phyloP scores from a whole-genome alignment of 1,140 invertebrate species.

The Habropoda laboriosa region DNA sequence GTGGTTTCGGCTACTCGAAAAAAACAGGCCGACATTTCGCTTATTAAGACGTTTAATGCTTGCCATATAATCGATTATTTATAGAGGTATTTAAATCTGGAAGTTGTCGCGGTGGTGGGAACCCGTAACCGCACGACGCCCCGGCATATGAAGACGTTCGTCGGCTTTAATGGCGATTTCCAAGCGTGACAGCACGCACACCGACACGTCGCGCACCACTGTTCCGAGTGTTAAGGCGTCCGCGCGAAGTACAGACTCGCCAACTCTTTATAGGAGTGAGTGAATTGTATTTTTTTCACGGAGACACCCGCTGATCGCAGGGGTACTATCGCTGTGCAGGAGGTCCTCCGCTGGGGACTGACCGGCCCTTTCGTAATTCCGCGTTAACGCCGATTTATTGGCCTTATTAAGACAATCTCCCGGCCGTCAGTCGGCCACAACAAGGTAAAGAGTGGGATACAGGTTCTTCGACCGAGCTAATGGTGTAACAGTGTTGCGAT shows the following conservation, averaged over 20 bases:
- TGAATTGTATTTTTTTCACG: conserved; percentile 56
- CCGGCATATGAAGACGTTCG: conserved; percentile 69
- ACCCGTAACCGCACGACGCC: conserved; percentile 32
- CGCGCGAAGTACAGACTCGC: conserved; percentile 1
- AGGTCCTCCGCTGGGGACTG: conserved; percentile 53
- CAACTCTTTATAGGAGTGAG: conserved; percentile 59
- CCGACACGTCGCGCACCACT: not conserved
- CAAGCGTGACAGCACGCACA: conserved; percentile 35
- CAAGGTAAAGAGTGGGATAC: conserved; percentile 22
- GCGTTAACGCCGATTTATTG: conserved; percentile 68
- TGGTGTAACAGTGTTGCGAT: conserved; percentile 12
- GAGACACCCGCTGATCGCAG: conserved; percentile 69
- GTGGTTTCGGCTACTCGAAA: conserved; percentile 56
- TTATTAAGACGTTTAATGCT: conserved; percentile 74
- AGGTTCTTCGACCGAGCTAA: not conserved
- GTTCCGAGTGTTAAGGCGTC: no score
- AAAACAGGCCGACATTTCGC: conserved; percentile 61
- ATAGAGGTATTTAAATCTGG: conserved; percentile 72
- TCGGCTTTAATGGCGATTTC: conserved; percentile 68
- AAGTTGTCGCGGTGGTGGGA: conserved; percentile 50
- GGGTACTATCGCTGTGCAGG: conserved; percentile 55
- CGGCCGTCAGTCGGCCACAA: conserved; percentile 41
- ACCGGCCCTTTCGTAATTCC: conserved; percentile 57
- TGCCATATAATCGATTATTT: conserved; percentile 77
- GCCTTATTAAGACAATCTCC: conserved; percentile 68